Conservation (phyloP, 2,797 vertebrate species). For the Glyptemys insculpta region DNA sequence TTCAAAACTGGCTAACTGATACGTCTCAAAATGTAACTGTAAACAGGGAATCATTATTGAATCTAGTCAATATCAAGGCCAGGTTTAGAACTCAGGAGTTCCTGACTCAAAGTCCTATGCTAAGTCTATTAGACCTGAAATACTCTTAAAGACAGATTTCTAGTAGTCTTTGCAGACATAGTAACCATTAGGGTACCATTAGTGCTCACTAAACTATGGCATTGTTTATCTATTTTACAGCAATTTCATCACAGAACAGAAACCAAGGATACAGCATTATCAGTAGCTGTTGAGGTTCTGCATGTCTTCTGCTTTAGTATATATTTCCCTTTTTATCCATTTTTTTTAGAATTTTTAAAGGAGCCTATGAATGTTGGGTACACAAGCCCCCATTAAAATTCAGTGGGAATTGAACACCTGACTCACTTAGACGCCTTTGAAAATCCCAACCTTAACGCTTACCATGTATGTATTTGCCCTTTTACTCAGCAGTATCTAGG, state of each 20-base stretch:
- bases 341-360: not conserved
- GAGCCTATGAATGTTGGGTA: not conserved
- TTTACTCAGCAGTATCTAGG: not conserved
- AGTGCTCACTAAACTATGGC: not conserved
- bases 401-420: not conserved
- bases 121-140: not conserved
- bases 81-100: not conserved
- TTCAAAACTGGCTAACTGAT: too few species aligned
- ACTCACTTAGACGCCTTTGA: not conserved
- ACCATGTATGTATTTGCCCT: not conserved
- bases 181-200: not conserved
- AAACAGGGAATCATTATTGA: not conserved
- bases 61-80: not conserved
- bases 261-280: not conserved
- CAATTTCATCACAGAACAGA: not conserved
- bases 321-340: not conserved
- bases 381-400: not conserved
- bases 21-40: too few species aligned
- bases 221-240: not conserved
- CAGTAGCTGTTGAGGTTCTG: not conserved
- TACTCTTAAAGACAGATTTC: not conserved
- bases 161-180: not conserved
- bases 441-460: not conserved
- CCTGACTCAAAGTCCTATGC: not conserved
- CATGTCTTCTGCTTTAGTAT: not conserved